Conservation (phyloP, 2,888 invertebrate species). For the Drosophila koepferae region DNA sequence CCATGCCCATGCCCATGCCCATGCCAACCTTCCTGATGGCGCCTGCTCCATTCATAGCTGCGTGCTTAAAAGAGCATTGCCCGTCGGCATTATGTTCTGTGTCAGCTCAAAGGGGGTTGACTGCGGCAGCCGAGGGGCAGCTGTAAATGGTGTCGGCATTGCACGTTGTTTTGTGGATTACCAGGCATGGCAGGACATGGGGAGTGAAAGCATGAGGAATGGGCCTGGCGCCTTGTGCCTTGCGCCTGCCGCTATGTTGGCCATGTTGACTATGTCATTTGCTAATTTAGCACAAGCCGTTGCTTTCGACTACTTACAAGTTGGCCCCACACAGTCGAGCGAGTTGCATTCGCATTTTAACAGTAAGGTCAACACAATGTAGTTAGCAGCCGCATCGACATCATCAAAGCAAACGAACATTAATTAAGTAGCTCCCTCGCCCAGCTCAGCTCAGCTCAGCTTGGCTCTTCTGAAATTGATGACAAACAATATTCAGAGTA, state of each 20-base stretch:
- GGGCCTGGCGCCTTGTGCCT: constrained; percentile 7
- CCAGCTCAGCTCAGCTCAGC: neutral
- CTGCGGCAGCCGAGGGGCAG: constrained; percentile 9
- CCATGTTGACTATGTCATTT: constrained; percentile 80
- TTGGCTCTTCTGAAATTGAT: constrained; percentile 33
- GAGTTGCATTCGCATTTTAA: constrained; percentile 60
- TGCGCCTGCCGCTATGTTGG: constrained; percentile 56
- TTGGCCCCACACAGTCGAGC: constrained; percentile 47
- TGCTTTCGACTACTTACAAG: constrained; percentile 56
- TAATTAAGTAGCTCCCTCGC: constrained; percentile 64
- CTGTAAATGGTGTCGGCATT: constrained; percentile 63
- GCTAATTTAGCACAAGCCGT: constrained; percentile 78
- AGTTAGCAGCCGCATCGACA: constrained; percentile 24
- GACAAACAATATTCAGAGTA: constrained; percentile 51
- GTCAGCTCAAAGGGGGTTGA: constrained; percentile 64
- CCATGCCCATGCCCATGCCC: constrained; percentile 18
- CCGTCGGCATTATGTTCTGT: constrained; percentile 82
- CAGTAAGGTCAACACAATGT: constrained; percentile 70
- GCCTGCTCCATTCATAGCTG: constrained; percentile 54
- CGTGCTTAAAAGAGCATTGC: constrained; percentile 82
- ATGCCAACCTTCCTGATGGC: constrained; percentile 11
- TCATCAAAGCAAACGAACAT: constrained; percentile 72
- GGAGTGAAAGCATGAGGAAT: neutral
- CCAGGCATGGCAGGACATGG: constrained; percentile 42
- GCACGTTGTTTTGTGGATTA: constrained; percentile 80